Conservation (phyloP, 2,113 vertebrate genomes). For the Apteryx mantelli region DNA sequence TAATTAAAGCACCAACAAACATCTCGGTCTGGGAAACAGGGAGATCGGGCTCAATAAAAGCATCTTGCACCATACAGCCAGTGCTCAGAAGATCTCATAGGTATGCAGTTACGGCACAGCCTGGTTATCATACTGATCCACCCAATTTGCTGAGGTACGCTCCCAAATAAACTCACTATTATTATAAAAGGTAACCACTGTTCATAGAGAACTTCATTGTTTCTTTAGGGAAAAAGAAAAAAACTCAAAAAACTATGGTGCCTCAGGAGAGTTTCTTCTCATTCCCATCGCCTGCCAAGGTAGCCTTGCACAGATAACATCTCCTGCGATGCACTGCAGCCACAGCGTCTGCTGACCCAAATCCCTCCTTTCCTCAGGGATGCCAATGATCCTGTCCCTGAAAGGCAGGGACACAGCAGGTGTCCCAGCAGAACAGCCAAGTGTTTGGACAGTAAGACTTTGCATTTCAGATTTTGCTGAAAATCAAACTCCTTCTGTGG, state of each 20-base stretch:
- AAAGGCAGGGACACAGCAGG: too few relatives aligned
- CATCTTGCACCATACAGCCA: not conserved
- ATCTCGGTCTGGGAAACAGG: not conserved
- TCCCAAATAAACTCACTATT: not conserved
- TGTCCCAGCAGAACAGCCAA: not conserved
- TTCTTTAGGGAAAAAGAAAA: not conserved
- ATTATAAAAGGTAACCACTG: not conserved
- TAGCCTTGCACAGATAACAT: not conserved
- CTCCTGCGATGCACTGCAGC: not conserved
- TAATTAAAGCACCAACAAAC: not conserved
- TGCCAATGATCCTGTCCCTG: not conserved
- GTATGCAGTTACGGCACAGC: not conserved
- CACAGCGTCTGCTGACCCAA: too few relatives aligned
- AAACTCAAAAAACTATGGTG: too few relatives aligned
- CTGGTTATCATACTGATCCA: not conserved
- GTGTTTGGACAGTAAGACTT: not conserved
- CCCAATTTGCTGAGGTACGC: too few relatives aligned
- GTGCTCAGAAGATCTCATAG: not conserved
- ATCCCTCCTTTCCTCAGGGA: too few relatives aligned
- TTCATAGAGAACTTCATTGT: not conserved
- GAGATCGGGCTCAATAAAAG: not conserved
- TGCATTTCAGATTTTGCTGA: not conserved
- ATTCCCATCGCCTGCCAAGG: not conserved
- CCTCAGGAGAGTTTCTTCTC: too few relatives aligned
- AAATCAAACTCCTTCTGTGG: not conserved